Evolutionary conservation across 2,797 vertebrate species (phyloP).

Genomic region (Gorsachius magnificus): DNA sequence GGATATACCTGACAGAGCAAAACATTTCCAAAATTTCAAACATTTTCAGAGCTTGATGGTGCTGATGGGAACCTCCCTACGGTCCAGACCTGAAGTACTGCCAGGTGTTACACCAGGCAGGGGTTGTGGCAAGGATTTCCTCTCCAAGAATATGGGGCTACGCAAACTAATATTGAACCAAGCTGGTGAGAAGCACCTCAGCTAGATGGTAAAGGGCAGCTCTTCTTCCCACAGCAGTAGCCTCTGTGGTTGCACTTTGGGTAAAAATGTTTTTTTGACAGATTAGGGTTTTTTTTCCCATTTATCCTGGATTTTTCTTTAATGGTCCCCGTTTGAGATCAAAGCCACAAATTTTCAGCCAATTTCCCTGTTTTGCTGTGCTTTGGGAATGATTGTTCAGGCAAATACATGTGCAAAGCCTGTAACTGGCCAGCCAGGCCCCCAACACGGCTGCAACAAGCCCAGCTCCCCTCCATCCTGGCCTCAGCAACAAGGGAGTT

Average conservation of each 20-base stretch:
- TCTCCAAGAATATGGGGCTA: not conserved
- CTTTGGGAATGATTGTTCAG: not conserved
- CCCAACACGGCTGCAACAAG: fast-evolving
- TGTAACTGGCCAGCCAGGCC: not conserved
- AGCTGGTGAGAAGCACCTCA: not conserved
- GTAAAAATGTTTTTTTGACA: not conserved
- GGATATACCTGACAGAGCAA: not conserved
- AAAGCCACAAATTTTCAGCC: not conserved
- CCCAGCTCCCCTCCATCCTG: not conserved
- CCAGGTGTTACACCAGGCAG: not conserved
- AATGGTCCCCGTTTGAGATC: not conserved
- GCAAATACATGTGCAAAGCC: not conserved
- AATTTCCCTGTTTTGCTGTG: not conserved
- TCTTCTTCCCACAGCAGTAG: not conserved
- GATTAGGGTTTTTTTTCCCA: not conserved
- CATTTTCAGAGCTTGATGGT: not conserved
- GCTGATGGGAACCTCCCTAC: not conserved
- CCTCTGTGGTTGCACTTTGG: not conserved
- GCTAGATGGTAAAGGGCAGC: not conserved
- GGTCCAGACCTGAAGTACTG: not conserved
- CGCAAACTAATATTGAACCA: not conserved
- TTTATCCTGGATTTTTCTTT: not conserved
- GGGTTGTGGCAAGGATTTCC: not conserved
- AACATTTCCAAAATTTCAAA: not conserved
- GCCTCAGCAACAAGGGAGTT: not conserved